These are phyloP conservation scores for Syngnathus scovelli DNA, from an alignment of 2,113 vertebrate genomes.

Conservation along the genomic window DNA sequence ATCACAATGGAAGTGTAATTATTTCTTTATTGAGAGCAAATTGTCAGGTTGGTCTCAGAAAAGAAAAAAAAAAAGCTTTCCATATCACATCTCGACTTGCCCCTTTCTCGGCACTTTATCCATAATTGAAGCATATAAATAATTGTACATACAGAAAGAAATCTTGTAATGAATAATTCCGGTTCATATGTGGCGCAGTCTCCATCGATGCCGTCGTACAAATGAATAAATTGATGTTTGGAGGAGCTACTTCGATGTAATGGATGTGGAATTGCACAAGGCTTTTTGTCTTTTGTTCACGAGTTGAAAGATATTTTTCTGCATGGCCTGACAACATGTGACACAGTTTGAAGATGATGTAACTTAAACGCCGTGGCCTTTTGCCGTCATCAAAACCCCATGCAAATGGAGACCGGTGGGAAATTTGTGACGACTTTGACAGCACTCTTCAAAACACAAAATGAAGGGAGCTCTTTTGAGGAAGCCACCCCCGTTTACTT, in stretches of 20 bases:
- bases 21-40: constrained; percentile 28
- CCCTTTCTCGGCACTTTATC: constrained; percentile 40
- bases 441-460: background rate
- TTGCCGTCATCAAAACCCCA: background rate
- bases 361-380: background rate
- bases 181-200: constrained; percentile 52
- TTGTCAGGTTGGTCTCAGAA: constrained; percentile 22
- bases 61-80: constrained; percentile 16
- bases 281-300: constrained; percentile 15
- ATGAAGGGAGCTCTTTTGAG: background rate
- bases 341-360: background rate
- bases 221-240: constrained; percentile 52
- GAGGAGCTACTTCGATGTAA: constrained; percentile 21
- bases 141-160: constrained; percentile 55
- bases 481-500: background rate
- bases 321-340: constrained; percentile 16
- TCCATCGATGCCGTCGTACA: constrained; percentile 51
- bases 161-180: constrained; percentile 57
- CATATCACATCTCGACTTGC: constrained; percentile 27
- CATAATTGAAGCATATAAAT: constrained; percentile 60
- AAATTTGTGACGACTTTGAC: background rate
- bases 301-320: constrained; percentile 22
- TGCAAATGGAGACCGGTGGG: background rate
- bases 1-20: constrained; percentile 16
- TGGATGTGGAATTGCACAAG: constrained; percentile 21